Conservation (phyloP, 1,140 invertebrate species). For the Lanistes nyassanus region DNA sequence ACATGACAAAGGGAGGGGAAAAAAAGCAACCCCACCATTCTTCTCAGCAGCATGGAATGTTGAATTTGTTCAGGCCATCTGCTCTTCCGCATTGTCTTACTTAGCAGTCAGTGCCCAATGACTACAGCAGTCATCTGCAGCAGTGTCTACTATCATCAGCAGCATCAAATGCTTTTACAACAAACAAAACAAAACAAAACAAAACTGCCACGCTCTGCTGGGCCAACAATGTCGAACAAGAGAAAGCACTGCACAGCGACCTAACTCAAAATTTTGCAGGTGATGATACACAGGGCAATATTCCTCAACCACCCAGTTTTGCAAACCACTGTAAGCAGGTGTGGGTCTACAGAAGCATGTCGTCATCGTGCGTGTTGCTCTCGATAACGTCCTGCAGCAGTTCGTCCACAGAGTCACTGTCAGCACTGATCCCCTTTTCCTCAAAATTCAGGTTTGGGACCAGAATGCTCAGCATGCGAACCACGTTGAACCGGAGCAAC, state of each 20-base stretch:
- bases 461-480: conserved; percentile 63
- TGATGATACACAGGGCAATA: too few species aligned
- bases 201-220: neutral
- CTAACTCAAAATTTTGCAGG: too few species aligned
- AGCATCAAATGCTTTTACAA: neutral
- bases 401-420: conserved; percentile 63
- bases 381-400: conserved; percentile 65
- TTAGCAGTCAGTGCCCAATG: too few species aligned
- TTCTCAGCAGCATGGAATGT: too few species aligned
- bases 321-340: neutral
- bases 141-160: too few species aligned
- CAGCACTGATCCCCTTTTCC: conserved; percentile 62
- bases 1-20: too few species aligned
- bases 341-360: conserved; percentile 29
- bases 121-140: too few species aligned
- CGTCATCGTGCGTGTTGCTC: conserved; percentile 64
- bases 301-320: neutral
- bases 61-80: too few species aligned
- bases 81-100: too few species aligned
- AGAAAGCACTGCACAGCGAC: neutral
- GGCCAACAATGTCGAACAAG: neutral
- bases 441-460: conserved; percentile 64
- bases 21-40: too few species aligned
- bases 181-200: neutral
- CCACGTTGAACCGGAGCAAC: conserved; percentile 59